A percentile compares a stretch with the other conserved stretches of the same genome.
Evolutionary conservation across 2,888 invertebrate genomes (phyloP).

Genomic region (Ceriagrion tenellum): DNA sequence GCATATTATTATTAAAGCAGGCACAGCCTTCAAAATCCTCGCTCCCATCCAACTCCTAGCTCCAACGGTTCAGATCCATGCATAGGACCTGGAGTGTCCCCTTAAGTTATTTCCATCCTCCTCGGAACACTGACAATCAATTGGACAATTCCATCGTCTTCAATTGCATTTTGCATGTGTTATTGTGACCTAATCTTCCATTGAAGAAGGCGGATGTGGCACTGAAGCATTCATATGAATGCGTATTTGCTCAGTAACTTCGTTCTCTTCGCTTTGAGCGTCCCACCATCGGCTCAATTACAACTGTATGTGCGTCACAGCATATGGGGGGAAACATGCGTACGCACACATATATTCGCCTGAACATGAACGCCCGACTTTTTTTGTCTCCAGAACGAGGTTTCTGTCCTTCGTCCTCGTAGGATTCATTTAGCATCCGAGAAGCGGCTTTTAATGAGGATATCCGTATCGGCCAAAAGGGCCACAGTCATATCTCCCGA

Average conservation of each 20-base stretch:
- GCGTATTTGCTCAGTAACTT: neutral
- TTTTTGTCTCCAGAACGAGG: neutral
- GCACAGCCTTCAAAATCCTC: too few species aligned
- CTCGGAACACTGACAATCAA: too few species aligned
- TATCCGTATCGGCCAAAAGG: neutral
- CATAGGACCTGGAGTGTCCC: too few species aligned
- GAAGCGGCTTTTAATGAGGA: conserved; percentile 8
- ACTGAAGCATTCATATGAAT: neutral
- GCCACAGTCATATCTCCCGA: neutral
- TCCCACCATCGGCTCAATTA: neutral
- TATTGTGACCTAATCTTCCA: too few species aligned
- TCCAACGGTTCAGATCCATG: too few species aligned
- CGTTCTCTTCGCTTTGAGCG: neutral
- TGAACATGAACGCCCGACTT: neutral
- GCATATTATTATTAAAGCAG: too few species aligned
- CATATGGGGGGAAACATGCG: neutral
- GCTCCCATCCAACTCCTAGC: too few species aligned
- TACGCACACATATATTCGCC: neutral
- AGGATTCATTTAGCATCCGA: neutral
- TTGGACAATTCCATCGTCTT: too few species aligned
- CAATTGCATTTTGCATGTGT: too few species aligned
- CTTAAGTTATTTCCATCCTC: too few species aligned
- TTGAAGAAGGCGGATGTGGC: neutral
- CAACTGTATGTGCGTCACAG: neutral
- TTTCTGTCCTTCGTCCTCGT: neutral